Base-by-base conservation (phyloP, 2,797 vertebrate genomes). In the Sebastiscus tertius region DNA sequence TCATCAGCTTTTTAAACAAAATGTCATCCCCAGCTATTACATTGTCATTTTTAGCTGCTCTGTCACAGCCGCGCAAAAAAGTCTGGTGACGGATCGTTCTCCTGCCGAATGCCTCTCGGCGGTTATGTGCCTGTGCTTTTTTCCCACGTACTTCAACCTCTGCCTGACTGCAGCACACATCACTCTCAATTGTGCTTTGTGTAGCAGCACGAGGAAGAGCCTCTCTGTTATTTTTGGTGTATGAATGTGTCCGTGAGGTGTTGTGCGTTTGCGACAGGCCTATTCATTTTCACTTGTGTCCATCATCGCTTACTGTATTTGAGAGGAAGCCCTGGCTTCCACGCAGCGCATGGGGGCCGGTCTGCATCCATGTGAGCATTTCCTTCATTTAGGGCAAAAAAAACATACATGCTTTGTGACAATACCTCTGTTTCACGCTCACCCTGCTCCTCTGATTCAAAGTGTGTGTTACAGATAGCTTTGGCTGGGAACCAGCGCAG, bases 1-100 rank as follows among this genome's bases (percentile, higher is more conserved):
- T 95, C 94, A 94, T 93, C 94, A 89, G 78, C 72, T 92, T 94
- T 92, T 94, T 92, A 92, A 93, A 95, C 90, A 93, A 93, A 95
- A 93, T 95, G 93, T 95, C 92, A 94, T 91, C 88, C 46, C 87
- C 80, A 69, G 90, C 90, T 94, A 93, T 96, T 95, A 94, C 88
- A 92, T 92, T 94, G 93, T 94, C 94, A 94, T 94, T 94, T 94
- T 93, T 90, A 93, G 92, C 92, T 87, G 82, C 87, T 86, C 90
- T 90, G 93, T 95, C 92, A 92, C 82, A 74, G 87, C 85, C 73
- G 85, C 58, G 85, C 84, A 87, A 92, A 85, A 65, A 89, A 85
- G 88, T 89, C 88, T 72, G 60, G 72, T 94, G 94, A 95, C 90
- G 75, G 92, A 95, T 95, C 58, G 90, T 83, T 70, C 89, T 94